Base-by-base conservation (phyloP, 92 coral and sea anemone genomes). In the Zoanthus sociatus region DNA sequence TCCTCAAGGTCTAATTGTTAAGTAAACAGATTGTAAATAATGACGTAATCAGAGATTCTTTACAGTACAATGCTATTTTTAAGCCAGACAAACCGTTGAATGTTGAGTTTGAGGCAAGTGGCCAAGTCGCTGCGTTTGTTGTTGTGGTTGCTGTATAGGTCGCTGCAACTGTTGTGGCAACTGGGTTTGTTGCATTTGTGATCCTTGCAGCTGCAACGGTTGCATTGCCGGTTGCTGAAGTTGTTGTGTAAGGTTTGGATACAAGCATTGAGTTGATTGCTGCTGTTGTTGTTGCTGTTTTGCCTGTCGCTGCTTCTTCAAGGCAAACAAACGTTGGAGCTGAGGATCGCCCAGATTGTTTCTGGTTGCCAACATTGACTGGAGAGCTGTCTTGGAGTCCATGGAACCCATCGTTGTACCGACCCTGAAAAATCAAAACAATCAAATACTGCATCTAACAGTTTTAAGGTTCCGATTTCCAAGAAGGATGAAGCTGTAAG, bases 91-190 rank as follows among this genome's bases (percentile, higher is more conserved):
- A 16, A 71, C 87, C 79, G 54, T 18, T 58, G 87, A 3, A 44
- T 71, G 79, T 9, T 74, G 78, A 0, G 87, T 7, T 61, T 92
- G 92, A 17, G 92, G 90, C 56, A 94, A 67, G 73, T 94, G 98
- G 48, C 96, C 86, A 14, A 94, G 86, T 32, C 92, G 95, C 71
- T 94, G 98, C 12, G 91, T 89, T 11, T 88, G 84, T 68, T 76
- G 98, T 55, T 93, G 96, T 20, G 88, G 89, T 54, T 93, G 98
- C 70, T 94, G 95, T 12, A 77, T 70, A 17, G 33, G 79, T 1
- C 69, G 89, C 53, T 76, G 89, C 21, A 55, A 54, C 31, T 54
- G 83, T 42, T 76, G 83, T n/a, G 61, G 88, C 58, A 61, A 48
- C 67, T 58, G 88, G 7, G 53, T 64, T 64, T 92, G 96, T 26